Evolutionary conservation across 2,888 invertebrate genomes (phyloP).

Genomic region (Euzetes globulus): DNA sequence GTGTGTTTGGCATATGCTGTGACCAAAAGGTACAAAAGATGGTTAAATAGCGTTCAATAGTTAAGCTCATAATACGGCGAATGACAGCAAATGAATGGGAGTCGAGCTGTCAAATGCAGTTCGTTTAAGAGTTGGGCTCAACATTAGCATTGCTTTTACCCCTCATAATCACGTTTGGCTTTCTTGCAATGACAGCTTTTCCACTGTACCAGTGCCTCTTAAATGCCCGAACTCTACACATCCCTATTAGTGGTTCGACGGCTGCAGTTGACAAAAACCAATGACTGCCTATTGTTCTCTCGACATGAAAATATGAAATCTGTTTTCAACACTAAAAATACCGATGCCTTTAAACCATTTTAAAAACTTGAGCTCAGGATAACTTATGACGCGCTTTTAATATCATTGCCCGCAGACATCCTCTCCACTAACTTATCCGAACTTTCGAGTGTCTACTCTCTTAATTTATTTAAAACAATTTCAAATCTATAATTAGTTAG

Average conservation of each 20-base stretch:
- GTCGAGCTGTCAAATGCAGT: conserved; percentile 23
- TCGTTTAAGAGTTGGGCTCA: background rate
- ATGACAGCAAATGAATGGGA: conserved; percentile 18
- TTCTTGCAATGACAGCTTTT: conserved; percentile 17
- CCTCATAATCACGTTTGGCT: conserved; percentile 19
- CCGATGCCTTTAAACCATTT: conserved; percentile 1
- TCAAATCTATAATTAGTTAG: background rate
- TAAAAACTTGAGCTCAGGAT: background rate
- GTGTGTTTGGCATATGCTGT: conserved; percentile 14
- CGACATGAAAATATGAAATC: conserved; percentile 22
- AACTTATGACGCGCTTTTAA: conserved; percentile 1
- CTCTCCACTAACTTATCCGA: background rate
- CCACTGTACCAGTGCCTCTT: background rate
- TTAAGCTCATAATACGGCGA: conserved; percentile 1
- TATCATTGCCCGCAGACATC: background rate
- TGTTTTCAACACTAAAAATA: conserved; percentile 17
- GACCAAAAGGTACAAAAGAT: conserved; percentile 12
- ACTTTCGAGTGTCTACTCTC: background rate
- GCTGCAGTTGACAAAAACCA: conserved; percentile 19
- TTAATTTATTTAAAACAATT: background rate
- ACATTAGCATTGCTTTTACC: conserved; percentile 23
- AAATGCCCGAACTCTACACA: conserved; percentile 23
- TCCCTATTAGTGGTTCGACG: conserved; percentile 22
- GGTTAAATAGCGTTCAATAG: conserved; percentile 21
- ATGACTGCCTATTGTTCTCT: conserved; percentile 23